Evolutionary conservation across 2,888 invertebrate genomes (phyloP), one percentile per base, ranked within the genome.

Genomic region (Drosophila picticornis): DNA sequence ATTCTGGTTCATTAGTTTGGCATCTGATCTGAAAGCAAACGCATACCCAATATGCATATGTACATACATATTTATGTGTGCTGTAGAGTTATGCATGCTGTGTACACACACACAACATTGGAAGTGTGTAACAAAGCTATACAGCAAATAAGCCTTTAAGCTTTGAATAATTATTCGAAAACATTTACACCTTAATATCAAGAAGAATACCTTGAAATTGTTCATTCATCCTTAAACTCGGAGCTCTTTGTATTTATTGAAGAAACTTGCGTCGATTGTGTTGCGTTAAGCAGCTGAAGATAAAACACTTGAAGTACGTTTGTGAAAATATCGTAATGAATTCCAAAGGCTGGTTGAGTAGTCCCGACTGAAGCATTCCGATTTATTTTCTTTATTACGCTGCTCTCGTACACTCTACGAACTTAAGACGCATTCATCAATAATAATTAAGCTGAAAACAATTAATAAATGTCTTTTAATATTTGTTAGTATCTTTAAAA

Each of bases 1-100:
- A 84, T 88, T 90, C 61, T 72, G 89, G 89, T 88, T 84, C 89
- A 84, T 90, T 90, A 86, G 69, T 84, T 69, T 71, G 83, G 46
- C 83, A 85, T 72, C 57, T 76, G 83, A 67, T 52, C 67, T 40
- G 53, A 65, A 34, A 32, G 22, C 38, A 53, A 34, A 25, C 32
- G 1, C 4, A 36, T 10, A 36, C 31, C 4, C 25, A 11, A 50
- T n/a, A 11, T 29, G 2, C 16, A 31, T 4, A 1, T 10, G 2
- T 11, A 50, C 10, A 19, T 11, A 4, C 19, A 27, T 27, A 50
- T 19, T 25, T 9, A 46, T 25, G 46, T 46, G 4, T 25, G 9
- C 4, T 46, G 16, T 7, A 2, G 4, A 46, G 16, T 25, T 25
- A 46, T 46, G 25, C 16, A 46, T 25, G 16, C 4, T 27, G 16